Base-by-base conservation (phyloP, 2,888 invertebrate species). In the Aporophyla nigra region DNA sequence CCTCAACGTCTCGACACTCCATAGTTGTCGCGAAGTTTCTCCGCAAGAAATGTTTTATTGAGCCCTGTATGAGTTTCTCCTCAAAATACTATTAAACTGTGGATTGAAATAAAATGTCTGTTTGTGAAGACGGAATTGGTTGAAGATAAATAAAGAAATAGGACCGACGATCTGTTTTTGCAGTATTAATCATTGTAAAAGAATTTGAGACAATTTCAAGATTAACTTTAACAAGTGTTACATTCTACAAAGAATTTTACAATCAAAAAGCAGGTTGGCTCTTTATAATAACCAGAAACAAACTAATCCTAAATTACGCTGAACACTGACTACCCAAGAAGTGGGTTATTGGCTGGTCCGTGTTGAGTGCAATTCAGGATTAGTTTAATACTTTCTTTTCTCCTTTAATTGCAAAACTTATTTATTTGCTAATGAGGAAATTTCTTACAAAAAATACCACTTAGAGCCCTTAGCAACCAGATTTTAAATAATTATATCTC, bases 1-100 rank as follows among this genome's bases (percentile, higher is more conserved):
- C 58, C 73, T 51, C 61, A 73, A 77, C 73, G 77, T 82, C 82
- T 73, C 82, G 70, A 79, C 87, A 81, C 80, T 85, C 74, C 80
- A 80, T 75, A 86, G 86, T 88, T 84, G 84, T 83, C 83, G 77
- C 75, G 27, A 88, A 87, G 76, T 88, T 88, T 80, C 70, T 70
- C 78, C 81, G 53, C 87, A 82, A 86, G 86, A 76, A 82, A 86
- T 87, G 78, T 88, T 88, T 83, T 87, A 86, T 87, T 76, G 84
- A 82, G 77, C 66, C 59, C 27, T 74, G 74, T 74, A 58, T 46
- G 84, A 80, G 85, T 66, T 71, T 83, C 43, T 78, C 66, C 72
- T 77, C 63, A 71, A 79, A 87, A 88, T 63, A 76, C 67, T 76
- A 56, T 77, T 68, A 83, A 73, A 87, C 51, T 78, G 58, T 53